Base-by-base conservation (phyloP, 2,113 vertebrate genomes). In the Carassius gibelio region DNA sequence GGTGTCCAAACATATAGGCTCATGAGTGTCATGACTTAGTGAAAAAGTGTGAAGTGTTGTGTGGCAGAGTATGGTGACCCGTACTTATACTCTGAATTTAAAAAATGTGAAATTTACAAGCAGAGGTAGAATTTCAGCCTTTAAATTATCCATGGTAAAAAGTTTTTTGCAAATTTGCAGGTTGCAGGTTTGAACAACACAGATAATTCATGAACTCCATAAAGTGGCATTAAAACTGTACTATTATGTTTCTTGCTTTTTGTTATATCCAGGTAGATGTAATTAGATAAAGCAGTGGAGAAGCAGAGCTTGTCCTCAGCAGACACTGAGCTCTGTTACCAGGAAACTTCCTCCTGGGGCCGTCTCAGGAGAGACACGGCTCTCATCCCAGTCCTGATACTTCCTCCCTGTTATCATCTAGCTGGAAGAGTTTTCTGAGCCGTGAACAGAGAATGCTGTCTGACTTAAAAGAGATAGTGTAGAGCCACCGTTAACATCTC, bases 311-410 rank as follows among this genome's bases (percentile, higher is more conserved):
- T 78, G 76, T 79, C 21, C 55, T 79, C 34, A 42, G 11, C 55
- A 42, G 15, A 61, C 76, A 38, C 34, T 42, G n/a, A 66, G 38
- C 23, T 66, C 61, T 66, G 82, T 83, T 61, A 62, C 82, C 82
- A 23, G 8, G 82, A 75, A 57, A 42, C 82, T 26, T 61, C 66
- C 36, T 72, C 66, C n/a, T 61, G 69, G 57, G 17, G 8, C n/a
- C 13, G 30, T 59, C 82, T 75, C 34, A 62, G 55, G 34, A 75
- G 82, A 75, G 34, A 50, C 10, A 6, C 21, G 4, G 19, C 48
- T 64, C 8, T 81, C 45, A 19, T 17, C 21, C 78, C 14, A 48
- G 57, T 62, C n/a, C 1, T 66, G 42, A 50, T 64, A 4, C 0
- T 19, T 66, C 3, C 61, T 17, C 2, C 50, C 9, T 11, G 8